Evolutionary conservation across 53 echinoderm and acorn worm species (phyloP).

Genomic region (Hippasteria phrygiana): DNA sequence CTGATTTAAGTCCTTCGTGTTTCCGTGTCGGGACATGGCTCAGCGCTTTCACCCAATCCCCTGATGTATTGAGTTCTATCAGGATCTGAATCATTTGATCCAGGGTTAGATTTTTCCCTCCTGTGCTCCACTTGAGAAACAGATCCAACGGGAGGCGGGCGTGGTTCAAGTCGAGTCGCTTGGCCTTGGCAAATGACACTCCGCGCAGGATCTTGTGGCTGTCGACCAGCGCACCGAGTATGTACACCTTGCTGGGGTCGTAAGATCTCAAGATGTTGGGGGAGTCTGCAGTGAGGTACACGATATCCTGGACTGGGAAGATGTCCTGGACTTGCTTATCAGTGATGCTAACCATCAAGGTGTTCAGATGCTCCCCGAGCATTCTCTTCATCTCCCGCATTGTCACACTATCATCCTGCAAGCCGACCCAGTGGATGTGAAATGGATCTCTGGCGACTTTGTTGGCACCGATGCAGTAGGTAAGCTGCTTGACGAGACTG

Average conservation of each 20-base stretch:
- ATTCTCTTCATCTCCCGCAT: slow-evolving; percentile 71
- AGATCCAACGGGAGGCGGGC: slow-evolving; percentile 87
- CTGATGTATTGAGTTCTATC: slow-evolving; percentile 69
- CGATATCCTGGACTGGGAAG: slow-evolving; percentile 79
- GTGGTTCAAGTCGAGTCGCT: slow-evolving; percentile 76
- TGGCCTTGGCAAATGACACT: slow-evolving; percentile 82
- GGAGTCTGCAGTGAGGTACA: slow-evolving; percentile 92
- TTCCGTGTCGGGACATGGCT: slow-evolving; percentile 86
- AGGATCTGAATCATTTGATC: slow-evolving; percentile 89
- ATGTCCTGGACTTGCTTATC: slow-evolving; percentile 74
- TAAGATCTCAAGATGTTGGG: slow-evolving; percentile 79
- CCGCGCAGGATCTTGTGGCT: slow-evolving; percentile 63
- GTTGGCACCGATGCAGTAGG: slow-evolving; percentile 68
- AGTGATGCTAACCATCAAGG: slow-evolving; percentile 76
- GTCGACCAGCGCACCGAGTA: slow-evolving; percentile 93
- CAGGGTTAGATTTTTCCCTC: slow-evolving; percentile 86
- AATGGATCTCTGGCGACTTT: slow-evolving; percentile 81
- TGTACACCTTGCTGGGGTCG: slow-evolving; percentile 80
- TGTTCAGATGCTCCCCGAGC: slow-evolving; percentile 42
- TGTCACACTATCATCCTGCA: slow-evolving; percentile 47
- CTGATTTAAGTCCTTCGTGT: slow-evolving; percentile 76
- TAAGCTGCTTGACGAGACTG: slow-evolving; percentile 78
- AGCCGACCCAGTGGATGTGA: slow-evolving; percentile 79
- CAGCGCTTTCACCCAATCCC: slow-evolving; percentile 85
- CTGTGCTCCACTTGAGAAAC: slow-evolving; percentile 81